Conservation (phyloP, 2,113 vertebrate genomes). For the Carassius carassius region DNA sequence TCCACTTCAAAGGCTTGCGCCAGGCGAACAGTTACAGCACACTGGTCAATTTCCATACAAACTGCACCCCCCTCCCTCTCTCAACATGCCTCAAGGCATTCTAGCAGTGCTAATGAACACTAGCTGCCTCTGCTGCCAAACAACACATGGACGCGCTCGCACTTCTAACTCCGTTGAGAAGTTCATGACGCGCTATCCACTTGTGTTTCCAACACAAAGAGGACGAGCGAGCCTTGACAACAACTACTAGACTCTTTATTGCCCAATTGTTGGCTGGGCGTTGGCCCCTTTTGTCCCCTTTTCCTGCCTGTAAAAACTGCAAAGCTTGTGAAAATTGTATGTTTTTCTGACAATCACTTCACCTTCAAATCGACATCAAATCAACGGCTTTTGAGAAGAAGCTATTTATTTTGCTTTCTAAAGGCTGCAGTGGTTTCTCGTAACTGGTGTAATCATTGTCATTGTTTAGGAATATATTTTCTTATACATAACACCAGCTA, state of each 20-base stretch:
- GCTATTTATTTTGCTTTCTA: slow-evolving; percentile 14
- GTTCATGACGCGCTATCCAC: slow-evolving; percentile 60
- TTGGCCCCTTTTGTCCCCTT: slow-evolving; percentile 46
- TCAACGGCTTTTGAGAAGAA: slow-evolving; percentile 21
- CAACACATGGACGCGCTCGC: slow-evolving; percentile 40
- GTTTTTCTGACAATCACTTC: slow-evolving; percentile 9
- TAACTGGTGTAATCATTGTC: slow-evolving; percentile 20
- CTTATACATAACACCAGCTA: background rate
- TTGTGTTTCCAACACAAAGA: slow-evolving; percentile 65
- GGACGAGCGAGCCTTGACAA: slow-evolving; percentile 57
- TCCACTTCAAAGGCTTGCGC: slow-evolving; percentile 78
- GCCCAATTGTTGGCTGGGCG: slow-evolving; percentile 30
- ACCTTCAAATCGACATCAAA: slow-evolving; percentile 39
- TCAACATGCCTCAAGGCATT: slow-evolving; percentile 74
- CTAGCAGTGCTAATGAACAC: slow-evolving; percentile 79
- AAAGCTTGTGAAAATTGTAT: slow-evolving; percentile 39
- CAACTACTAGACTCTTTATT: slow-evolving; percentile 52
- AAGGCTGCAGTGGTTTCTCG: background rate
- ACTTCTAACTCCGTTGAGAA: slow-evolving; percentile 66
- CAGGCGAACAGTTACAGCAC: slow-evolving; percentile 79
- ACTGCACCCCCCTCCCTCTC: slow-evolving; percentile 56
- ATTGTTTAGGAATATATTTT: slow-evolving; percentile 32
- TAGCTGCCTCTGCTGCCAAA: slow-evolving; percentile 44
- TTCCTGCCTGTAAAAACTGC: slow-evolving; percentile 29
- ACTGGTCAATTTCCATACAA: slow-evolving; percentile 85